These are phyloP conservation scores for Caenorhabditis brenneri DNA, from an alignment of 1,140 invertebrate species.

Conservation along the genomic window DNA sequence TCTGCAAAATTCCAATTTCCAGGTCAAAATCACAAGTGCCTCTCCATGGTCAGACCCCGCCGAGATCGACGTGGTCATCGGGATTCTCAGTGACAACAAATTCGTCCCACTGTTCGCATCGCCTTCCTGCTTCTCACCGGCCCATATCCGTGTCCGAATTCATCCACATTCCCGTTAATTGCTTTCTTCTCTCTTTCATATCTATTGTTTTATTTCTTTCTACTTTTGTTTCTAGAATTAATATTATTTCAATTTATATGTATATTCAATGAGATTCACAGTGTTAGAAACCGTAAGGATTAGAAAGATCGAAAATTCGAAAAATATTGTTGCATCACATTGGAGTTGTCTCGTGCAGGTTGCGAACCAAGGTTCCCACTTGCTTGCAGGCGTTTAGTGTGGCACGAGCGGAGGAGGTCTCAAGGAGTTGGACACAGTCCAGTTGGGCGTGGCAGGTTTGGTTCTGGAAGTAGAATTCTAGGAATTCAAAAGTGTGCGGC, in stretches of 20 bases:
- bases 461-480: background rate
- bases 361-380: background rate
- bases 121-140: background rate
- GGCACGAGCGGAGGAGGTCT: background rate
- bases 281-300: too few species aligned
- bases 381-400: background rate
- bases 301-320: too few species aligned
- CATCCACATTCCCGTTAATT: constrained; percentile 18
- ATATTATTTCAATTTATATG: too few species aligned
- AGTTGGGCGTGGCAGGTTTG: constrained; percentile 10
- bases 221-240: too few species aligned
- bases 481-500: too few species aligned
- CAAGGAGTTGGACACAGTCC: background rate
- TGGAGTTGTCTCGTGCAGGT: background rate
- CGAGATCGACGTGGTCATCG: constrained; percentile 3
- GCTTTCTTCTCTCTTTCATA: too few species aligned
- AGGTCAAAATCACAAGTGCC: background rate
- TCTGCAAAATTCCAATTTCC: background rate
- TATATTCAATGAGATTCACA: too few species aligned
- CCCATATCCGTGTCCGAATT: background rate
- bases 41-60: background rate
- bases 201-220: too few species aligned
- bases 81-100: background rate
- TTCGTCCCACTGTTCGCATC: background rate
- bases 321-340: too few species aligned